Percentiles rank a stretch among this genome's conserved stretches.
Evolutionary conservation across 2,888 invertebrate species (phyloP).

Genomic region (Zhengitettix transpicula): DNA sequence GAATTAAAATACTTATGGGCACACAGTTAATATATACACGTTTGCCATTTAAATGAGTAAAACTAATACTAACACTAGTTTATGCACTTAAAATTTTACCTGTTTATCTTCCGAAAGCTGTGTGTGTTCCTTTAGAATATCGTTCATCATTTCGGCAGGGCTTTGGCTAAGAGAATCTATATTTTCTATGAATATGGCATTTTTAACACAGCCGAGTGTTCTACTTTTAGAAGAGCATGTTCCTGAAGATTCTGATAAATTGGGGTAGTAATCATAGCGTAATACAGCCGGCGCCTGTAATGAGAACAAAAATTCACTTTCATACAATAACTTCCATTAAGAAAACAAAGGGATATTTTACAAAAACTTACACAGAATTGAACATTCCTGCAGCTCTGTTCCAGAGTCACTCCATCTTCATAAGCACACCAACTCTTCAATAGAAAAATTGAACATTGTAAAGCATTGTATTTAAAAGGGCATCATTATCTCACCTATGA

Average conservation of each 20-base stretch:
- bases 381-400: background rate
- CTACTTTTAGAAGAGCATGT: slow-evolving; percentile 13
- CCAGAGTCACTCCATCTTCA: background rate
- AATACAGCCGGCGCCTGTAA: slow-evolving; percentile 39
- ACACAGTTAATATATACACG: too few relatives aligned
- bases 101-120: slow-evolving; percentile 51
- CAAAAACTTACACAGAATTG: background rate
- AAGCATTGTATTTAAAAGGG: background rate
- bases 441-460: background rate
- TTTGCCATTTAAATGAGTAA: too few relatives aligned
- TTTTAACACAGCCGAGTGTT: slow-evolving; percentile 25
- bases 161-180: slow-evolving; percentile 46
- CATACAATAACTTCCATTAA: too few relatives aligned
- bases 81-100: slow-evolving; percentile 23
- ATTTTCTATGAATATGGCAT: slow-evolving; percentile 49
- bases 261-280: slow-evolving; percentile 59
- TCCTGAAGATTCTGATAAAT: slow-evolving; percentile 21
- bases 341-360: too few relatives aligned
- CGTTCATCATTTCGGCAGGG: slow-evolving; percentile 56
- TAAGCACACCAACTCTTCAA: background rate
- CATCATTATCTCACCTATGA: too few relatives aligned
- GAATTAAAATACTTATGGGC: too few relatives aligned
- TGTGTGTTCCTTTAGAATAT: slow-evolving; percentile 25
- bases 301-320: too few relatives aligned
- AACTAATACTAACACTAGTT: too few relatives aligned